Conservation (phyloP, 2,113 vertebrate genomes). For the pig (Sus scrofa) region T2T-Sscrofa CM000813.6:24636001-24636500, state of each 20-base stretch:
- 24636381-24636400: not conserved
- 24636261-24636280: too few relatives aligned
- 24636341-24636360: not conserved
- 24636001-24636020: not conserved
- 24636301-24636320: conserved; percentile 1
- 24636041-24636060: too few relatives aligned
- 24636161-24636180: too few relatives aligned
- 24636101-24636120: too few relatives aligned
- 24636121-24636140: too few relatives aligned
- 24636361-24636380: not conserved
- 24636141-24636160: too few relatives aligned
- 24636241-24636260: too few relatives aligned
- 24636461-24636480: not conserved
- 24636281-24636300: not conserved
- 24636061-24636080: too few relatives aligned
- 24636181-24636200: too few relatives aligned
- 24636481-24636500: not conserved
- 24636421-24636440: not conserved
- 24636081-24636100: too few relatives aligned
- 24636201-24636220: too few relatives aligned
- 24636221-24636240: too few relatives aligned
- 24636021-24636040: conserved; percentile 60
- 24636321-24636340: not conserved
- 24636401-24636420: not conserved
- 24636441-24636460: not conserved